Conservation (phyloP, 2,113 vertebrate species). For the Cathartes aura region DNA sequence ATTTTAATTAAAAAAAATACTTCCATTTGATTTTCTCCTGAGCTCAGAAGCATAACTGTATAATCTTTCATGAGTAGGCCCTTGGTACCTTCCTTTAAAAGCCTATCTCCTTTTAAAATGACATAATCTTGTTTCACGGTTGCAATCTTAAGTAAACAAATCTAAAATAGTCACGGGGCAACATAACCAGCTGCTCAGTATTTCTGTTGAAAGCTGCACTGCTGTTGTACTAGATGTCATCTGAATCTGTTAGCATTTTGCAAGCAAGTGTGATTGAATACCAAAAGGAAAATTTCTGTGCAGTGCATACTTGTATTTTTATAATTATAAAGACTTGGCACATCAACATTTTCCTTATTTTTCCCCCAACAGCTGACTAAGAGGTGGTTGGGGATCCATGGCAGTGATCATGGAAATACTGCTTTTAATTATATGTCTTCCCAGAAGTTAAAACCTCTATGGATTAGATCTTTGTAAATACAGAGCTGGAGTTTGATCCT, state of each 20-base stretch:
- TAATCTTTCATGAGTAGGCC: background rate
- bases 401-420: background rate
- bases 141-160: slow-evolving; percentile 6
- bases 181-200: background rate
- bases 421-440: background rate
- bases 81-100: background rate
- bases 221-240: background rate
- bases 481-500: background rate
- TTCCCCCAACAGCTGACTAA: background rate
- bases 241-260: background rate
- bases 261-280: background rate
- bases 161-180: background rate
- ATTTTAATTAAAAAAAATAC: background rate
- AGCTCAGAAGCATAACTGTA: background rate
- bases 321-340: background rate
- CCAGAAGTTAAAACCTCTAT: background rate
- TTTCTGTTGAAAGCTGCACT: background rate
- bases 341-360: background rate
- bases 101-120: background rate
- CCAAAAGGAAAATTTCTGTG: background rate
- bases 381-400: background rate
- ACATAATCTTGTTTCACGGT: background rate
- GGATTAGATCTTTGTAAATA: background rate
- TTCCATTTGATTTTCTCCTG: background rate
- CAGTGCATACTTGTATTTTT: background rate